Evolutionary conservation across 2,113 vertebrate genomes (phyloP), one percentile per base, ranked within the genome.

Genomic region (Thalassarche chlororhynchos): DNA sequence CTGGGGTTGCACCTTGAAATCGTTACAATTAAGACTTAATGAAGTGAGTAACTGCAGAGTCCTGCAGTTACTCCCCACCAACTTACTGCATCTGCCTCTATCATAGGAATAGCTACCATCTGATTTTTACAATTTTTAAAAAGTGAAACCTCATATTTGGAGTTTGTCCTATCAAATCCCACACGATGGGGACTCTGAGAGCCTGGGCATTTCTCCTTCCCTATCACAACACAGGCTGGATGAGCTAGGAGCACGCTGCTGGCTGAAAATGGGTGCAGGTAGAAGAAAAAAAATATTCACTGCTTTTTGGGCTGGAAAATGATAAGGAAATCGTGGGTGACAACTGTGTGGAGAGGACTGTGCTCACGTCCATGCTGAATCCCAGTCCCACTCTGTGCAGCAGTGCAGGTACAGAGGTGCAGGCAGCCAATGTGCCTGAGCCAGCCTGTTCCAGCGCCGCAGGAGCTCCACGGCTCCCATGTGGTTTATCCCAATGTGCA

Each of bases 21-120:
- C 3, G 5, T 95, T 96, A 91, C 87, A 90, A 82, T 94, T 93
- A 95, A 97, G 84, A 71, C 87, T 95, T 97, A 97, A 97, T 95
- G 93, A 96, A 93, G 95, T 94, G 93, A 96, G 36, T 93, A 95
- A 95, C 89, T 69, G 85, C 49, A 61, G 89, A 82, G 84, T 90
- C 62, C 70, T 83, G 90, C 34, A 72, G 89, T 69, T 94, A 94
- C 87, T 93, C 54, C 84, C 93, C 66, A 76, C 47, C 61, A 84
- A 57, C 34, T 68, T 46, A 88, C 2, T 32, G 44, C 78, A 87
- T 44, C 54, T 93, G 74, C 28, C 36, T 85, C 57, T 79, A 57
- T 26, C 49, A 31, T 2, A 94, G 19, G 44, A 83, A 82, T 40
- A 79, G 40, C 34, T 90, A 38, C 78, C 19, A 69, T 36, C 10